Conservation (phyloP, 2,888 invertebrate genomes). For the Eupithecia abbreviata region DNA sequence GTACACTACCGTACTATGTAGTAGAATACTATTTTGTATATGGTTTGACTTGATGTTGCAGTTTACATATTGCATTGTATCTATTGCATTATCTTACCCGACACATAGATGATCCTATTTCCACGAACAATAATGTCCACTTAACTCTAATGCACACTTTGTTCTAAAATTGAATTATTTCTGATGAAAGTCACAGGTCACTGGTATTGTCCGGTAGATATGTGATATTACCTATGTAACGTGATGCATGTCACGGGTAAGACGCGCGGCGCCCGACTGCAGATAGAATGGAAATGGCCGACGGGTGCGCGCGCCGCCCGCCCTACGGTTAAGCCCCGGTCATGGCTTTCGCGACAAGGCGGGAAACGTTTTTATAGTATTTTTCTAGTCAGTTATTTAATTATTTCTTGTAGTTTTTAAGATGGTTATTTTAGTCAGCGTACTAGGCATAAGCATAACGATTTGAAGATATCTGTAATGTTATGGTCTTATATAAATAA, state of each 20-base stretch:
- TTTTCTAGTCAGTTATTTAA: no score
- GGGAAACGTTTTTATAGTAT: neutral
- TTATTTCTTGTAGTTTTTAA: no score
- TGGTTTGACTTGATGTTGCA: conserved; percentile 2
- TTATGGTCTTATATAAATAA: no score
- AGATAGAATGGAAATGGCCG: conserved; percentile 78
- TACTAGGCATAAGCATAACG: no score
- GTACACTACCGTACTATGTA: neutral
- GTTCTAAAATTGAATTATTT: conserved; percentile 11
- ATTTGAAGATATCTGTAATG: no score
- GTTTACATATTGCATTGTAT: conserved; percentile 1
- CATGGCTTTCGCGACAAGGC: conserved; percentile 37
- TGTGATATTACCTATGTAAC: conserved; percentile 63
- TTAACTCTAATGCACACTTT: conserved; percentile 8
- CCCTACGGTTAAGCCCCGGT: conserved; percentile 64
- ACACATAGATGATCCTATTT: conserved; percentile 22
- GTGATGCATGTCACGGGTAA: conserved; percentile 70
- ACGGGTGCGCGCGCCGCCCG: conserved; percentile 77
- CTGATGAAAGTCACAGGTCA: conserved; percentile 25
- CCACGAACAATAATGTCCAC: conserved; percentile 19
- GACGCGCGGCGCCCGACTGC: conserved; percentile 75
- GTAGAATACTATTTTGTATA: neutral
- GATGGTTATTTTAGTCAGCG: no score
- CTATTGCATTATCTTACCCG: conserved; percentile 20
- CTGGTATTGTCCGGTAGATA: conserved; percentile 26